These are phyloP conservation scores for Drosophila carrolli DNA, from an alignment of 1,140 invertebrate species.

Conservation along the genomic window DNA sequence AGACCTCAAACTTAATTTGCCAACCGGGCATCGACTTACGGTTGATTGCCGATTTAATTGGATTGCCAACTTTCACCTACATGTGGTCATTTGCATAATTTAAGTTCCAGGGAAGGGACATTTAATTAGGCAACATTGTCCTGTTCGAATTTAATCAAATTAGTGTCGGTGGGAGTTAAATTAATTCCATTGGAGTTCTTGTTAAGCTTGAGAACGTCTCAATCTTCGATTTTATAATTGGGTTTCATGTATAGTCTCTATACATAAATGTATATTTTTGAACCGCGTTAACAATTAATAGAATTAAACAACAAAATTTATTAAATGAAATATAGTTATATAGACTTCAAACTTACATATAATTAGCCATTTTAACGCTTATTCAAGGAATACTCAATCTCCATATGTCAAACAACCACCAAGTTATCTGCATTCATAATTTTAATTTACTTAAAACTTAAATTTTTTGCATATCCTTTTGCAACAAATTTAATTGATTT, in stretches of 20 bases:
- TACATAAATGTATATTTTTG: too few relatives aligned
- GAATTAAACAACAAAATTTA: too few relatives aligned
- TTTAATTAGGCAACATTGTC: slow-evolving; percentile 42
- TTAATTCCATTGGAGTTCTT: neutral
- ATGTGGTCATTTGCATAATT: slow-evolving; percentile 57
- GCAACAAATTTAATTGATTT: slow-evolving; percentile 19
- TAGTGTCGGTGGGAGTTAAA: neutral
- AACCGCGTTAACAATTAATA: too few relatives aligned
- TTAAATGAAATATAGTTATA: too few relatives aligned
- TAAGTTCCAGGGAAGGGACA: neutral
- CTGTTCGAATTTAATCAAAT: slow-evolving; percentile 13
- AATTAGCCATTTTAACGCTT: neutral
- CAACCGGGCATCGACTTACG: slow-evolving; percentile 32
- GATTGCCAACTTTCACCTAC: slow-evolving; percentile 35
- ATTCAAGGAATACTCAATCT: slow-evolving; percentile 10
- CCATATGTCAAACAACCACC: slow-evolving; percentile 21
- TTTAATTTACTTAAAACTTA: slow-evolving; percentile 17
- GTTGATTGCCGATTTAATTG: slow-evolving; percentile 56
- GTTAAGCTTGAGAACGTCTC: neutral
- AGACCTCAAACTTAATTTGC: slow-evolving; percentile 38
- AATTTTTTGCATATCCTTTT: slow-evolving; percentile 27
- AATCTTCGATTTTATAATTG: too few relatives aligned
- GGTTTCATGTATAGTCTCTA: too few relatives aligned
- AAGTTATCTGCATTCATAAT: slow-evolving; percentile 20
- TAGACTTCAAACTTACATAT: neutral